A percentile compares a stretch with the other conserved stretches of the same genome.
Conservation (phyloP, 2,888 invertebrate species). For the Ectobius pallidus region DNA sequence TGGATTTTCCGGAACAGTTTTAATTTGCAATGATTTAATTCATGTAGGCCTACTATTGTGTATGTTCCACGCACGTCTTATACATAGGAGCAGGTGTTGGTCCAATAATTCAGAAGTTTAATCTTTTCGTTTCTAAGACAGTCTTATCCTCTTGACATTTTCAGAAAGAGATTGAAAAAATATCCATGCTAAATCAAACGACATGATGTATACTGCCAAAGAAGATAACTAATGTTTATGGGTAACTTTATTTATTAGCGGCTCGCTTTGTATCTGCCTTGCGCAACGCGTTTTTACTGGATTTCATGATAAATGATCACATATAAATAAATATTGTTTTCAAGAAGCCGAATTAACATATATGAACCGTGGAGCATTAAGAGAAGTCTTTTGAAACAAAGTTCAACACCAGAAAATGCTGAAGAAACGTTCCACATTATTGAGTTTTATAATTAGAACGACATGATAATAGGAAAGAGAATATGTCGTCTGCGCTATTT, state of each 20-base stretch:
- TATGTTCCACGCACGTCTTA: too few relatives aligned
- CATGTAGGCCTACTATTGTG: too few relatives aligned
- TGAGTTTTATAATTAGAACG: slow-evolving; percentile 18
- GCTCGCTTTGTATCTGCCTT: too few relatives aligned
- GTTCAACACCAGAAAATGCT: slow-evolving; percentile 13
- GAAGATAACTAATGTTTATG: background rate
- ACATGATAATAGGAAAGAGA: background rate
- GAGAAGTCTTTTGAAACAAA: slow-evolving; percentile 1
- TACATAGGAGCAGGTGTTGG: background rate
- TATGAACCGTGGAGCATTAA: slow-evolving; percentile 26
- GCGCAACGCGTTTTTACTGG: too few relatives aligned
- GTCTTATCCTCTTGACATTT: background rate
- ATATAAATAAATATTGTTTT: background rate
- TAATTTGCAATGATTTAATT: too few relatives aligned
- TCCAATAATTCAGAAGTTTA: slow-evolving; percentile 14
- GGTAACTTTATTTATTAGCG: too few relatives aligned
- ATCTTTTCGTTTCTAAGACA: slow-evolving; percentile 2
- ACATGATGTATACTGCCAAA: too few relatives aligned
- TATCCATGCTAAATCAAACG: too few relatives aligned
- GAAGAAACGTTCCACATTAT: slow-evolving; percentile 24
- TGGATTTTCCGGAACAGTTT: too few relatives aligned
- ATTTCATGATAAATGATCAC: too few relatives aligned
- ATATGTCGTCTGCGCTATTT: too few relatives aligned
- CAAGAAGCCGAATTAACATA: slow-evolving; percentile 5
- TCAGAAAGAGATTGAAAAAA: background rate